These are phyloP conservation scores for Sycophila texana DNA, from an alignment of 2,888 invertebrate genomes.

Conservation along the genomic window DNA sequence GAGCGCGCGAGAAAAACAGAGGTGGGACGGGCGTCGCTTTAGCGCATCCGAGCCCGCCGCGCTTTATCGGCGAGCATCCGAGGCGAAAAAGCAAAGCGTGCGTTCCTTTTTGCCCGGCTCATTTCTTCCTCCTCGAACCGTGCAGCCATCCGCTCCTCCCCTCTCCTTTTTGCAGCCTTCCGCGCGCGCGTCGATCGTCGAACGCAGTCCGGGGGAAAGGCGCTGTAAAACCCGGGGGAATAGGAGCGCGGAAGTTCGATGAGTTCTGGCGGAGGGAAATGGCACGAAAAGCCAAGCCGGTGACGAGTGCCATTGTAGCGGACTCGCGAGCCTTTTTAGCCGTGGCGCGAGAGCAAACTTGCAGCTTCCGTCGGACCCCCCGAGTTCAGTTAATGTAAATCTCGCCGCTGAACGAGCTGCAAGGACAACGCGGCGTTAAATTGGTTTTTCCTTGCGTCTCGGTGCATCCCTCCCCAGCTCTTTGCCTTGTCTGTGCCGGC, in stretches of 20 bases:
- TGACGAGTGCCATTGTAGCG: constrained; percentile 46
- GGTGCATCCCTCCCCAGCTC: too few species aligned
- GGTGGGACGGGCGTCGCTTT: background rate
- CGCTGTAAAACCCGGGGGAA: constrained; percentile 44
- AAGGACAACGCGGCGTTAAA: background rate
- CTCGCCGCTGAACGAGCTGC: background rate
- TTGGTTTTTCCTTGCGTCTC: background rate
- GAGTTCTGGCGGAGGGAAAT: constrained; percentile 49
- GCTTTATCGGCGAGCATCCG: constrained; percentile 29
- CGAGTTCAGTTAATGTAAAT: constrained; percentile 8
- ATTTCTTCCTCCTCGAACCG: constrained; percentile 4
- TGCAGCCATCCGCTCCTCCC: background rate
- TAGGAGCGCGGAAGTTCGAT: constrained; percentile 45
- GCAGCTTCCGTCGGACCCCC: background rate
- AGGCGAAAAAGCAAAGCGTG: background rate
- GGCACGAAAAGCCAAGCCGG: constrained; percentile 45
- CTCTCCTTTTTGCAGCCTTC: background rate
- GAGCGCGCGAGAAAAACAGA: constrained; percentile 32
- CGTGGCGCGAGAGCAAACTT: constrained; percentile 21
- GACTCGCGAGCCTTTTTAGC: constrained; percentile 17
- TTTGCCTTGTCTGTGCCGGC: too few species aligned
- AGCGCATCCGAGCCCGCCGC: constrained; percentile 10
- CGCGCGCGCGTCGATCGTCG: background rate
- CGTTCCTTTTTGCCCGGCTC: constrained; percentile 18
- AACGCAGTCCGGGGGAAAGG: constrained; percentile 10